These are phyloP conservation scores for Coendou prehensilis DNA, from an alignment of 2,797 vertebrate genomes.

Conservation along the genomic window DNA sequence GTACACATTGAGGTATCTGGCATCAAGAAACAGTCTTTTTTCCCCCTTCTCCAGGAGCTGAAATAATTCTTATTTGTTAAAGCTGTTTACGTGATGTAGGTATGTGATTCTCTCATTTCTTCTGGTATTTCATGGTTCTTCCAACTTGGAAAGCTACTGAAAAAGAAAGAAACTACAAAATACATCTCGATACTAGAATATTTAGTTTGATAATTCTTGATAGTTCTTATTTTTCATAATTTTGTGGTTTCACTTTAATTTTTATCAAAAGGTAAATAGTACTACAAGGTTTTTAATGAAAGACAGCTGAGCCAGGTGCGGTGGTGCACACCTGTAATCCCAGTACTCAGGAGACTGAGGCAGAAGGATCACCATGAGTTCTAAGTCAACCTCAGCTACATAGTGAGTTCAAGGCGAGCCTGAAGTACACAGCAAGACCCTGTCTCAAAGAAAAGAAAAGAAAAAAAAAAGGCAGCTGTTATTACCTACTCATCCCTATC, in stretches of 20 bases:
- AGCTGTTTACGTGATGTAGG: background rate
- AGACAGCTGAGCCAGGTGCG: background rate
- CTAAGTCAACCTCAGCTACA: background rate
- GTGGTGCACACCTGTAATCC: background rate
- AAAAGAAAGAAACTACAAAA: background rate
- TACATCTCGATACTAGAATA: background rate
- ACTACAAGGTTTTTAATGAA: background rate
- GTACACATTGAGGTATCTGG: background rate
- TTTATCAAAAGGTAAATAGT: slow-evolving; percentile 14
- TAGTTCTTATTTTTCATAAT: slow-evolving; percentile 32
- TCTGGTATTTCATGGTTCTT: slow-evolving; percentile 20
- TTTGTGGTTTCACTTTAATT: slow-evolving; percentile 9
- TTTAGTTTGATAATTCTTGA: slow-evolving; percentile 33
- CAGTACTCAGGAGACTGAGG: background rate
- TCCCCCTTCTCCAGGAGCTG: background rate
- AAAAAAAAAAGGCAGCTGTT: background rate
- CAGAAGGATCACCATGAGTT: background rate
- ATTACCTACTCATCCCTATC: background rate
- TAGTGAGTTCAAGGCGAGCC: background rate
- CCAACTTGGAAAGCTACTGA: slow-evolving; percentile 7
- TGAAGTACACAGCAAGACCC: background rate
- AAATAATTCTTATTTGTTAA: slow-evolving; percentile 25
- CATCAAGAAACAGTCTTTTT: background rate
- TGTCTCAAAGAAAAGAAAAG: background rate
- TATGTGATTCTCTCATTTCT: background rate